Evolutionary conservation across 1,140 invertebrate species (phyloP), one percentile per base, ranked within the genome.

Genomic region (Triops longicaudatus): DNA sequence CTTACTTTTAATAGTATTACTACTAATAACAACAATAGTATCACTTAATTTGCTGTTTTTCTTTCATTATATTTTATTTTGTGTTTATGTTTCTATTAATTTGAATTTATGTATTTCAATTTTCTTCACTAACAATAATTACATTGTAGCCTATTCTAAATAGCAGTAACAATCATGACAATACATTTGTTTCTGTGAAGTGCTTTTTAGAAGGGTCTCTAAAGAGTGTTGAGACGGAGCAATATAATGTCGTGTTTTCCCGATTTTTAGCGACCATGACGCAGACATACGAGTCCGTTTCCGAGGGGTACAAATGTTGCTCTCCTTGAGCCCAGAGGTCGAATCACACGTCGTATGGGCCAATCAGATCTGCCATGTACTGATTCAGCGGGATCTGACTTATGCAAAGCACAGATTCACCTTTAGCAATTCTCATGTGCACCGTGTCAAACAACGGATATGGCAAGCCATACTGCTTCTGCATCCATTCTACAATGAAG

Each of bases 381-480:
- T 63, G 22, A 63, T 63, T 63, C 17, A 63, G 50, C 50, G 50
- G 50, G 50, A 63, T 22, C 3, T 22, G 50, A 22, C 14, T n/a
- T 22, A n/a, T 5, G 50, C 50, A 0, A 63, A 63, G 82, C 78
- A 77, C 82, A 73, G 77, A 79, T 79, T 37, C 81, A 87, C 76
- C 86, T 89, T 86, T 80, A 83, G 81, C 42, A 84, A 88, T 80
- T 89, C 88, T 2, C 79, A 84, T 10, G 79, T 84, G 22, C 88
- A 89, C 79, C 82, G 86, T 79, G 42, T 84, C 10, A 87, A 86
- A 77, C 83, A 87, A 73, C 81, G 87, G 80, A 80, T 86, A 72
- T 84, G 87, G 79, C 87, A 88, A 80, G 77, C 80, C 26, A 77
- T 89, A n/a, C 78, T 88, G n/a, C 73, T 88, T 26, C 78, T 88